phyloP scores from a whole-genome alignment of 2,113 vertebrate species.

The Gavia stellata region DNA sequence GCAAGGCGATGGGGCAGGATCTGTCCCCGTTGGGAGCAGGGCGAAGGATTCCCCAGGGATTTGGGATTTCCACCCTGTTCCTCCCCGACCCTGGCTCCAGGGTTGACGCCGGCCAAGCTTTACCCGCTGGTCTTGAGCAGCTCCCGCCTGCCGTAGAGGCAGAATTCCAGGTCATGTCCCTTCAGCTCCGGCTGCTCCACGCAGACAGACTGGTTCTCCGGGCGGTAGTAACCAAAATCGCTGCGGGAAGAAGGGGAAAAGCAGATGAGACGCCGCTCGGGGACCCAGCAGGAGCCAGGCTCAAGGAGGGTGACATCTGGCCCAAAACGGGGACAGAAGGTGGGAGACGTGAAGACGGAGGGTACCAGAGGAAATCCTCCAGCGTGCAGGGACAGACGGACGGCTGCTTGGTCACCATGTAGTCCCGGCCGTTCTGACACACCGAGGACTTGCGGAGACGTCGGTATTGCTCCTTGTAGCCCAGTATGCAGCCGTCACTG shows the following conservation, averaged over 20 bases:
- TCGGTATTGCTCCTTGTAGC: slow-evolving; percentile 85
- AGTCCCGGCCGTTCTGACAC: slow-evolving; percentile 89
- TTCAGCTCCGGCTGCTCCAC: slow-evolving; percentile 87
- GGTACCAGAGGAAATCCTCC: slow-evolving; percentile 89
- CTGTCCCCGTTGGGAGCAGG: not conserved
- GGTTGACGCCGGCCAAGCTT: fast-evolving
- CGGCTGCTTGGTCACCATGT: slow-evolving; percentile 75
- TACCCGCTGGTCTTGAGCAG: slow-evolving; percentile 85
- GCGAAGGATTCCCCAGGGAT: not conserved
- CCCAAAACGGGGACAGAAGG: not conserved
- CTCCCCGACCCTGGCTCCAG: not conserved
- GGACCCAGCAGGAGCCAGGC: not conserved
- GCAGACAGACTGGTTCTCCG: slow-evolving; percentile 84
- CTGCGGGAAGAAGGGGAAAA: slow-evolving; percentile 45
- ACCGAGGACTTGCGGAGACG: slow-evolving; percentile 85
- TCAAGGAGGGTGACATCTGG: not conserved
- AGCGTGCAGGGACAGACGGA: slow-evolving; percentile 82
- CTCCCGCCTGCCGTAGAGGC: slow-evolving; percentile 83
- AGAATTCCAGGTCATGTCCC: slow-evolving; percentile 85
- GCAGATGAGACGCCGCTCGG: not conserved
- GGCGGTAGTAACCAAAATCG: slow-evolving; percentile 91
- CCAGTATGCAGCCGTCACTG: slow-evolving; percentile 87
- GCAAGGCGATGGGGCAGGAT: fast-evolving
- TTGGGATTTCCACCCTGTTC: no score
- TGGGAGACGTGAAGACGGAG: not conserved